Base-by-base conservation (phyloP, 2,113 vertebrate genomes). In the Hyaena hyaena region DNA sequence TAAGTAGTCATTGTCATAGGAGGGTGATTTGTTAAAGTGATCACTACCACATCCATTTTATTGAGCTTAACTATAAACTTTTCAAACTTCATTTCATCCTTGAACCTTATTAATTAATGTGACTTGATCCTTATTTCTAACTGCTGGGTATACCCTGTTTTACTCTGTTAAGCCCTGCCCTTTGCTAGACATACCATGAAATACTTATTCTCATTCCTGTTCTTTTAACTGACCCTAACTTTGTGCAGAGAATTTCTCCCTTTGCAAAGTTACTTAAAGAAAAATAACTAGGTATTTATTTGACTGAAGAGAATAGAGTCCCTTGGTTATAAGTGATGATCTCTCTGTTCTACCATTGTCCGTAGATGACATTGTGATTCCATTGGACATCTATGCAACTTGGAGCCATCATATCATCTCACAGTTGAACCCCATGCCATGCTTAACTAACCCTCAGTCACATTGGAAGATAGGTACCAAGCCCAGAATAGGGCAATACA, bases 21-120 rank as follows among this genome's bases (percentile, higher is more conserved):
- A 84, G 88, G 45, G 24, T 86, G 19, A 63, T 77, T 77, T 50
- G 33, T 65, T 92, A 84, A 83, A 83, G 69, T 58, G 53, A 74
- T 16, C 15, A 39, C 16, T 55, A 23, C 31, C 33, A 1, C 19
- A 35, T 80, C 10, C 35, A 66, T 58, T 58, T 83, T 95, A 80
- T n/a, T 90, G 50, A 58, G 31, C 55, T 55, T 88, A 66, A 84
- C 33, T 68, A 48, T 77, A 24, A n/a, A 39, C 21, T 58, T 71
- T 61, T 79, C 65, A 79, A 65, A 92, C 53, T 84, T 83, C 7
- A 89, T 90, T 68, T 92, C 12, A 95, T 88, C 31, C 43, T 93
- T 91, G 43, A 77, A 63, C 35, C 21, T 68, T 45, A 81, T 63
- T 50, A 80, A 19, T 65, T 87, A 10, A 43, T 95, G 45, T 31